Evolutionary conservation across 2,113 vertebrate species (phyloP).

Genomic region (Aegithalos caudatus): DNA sequence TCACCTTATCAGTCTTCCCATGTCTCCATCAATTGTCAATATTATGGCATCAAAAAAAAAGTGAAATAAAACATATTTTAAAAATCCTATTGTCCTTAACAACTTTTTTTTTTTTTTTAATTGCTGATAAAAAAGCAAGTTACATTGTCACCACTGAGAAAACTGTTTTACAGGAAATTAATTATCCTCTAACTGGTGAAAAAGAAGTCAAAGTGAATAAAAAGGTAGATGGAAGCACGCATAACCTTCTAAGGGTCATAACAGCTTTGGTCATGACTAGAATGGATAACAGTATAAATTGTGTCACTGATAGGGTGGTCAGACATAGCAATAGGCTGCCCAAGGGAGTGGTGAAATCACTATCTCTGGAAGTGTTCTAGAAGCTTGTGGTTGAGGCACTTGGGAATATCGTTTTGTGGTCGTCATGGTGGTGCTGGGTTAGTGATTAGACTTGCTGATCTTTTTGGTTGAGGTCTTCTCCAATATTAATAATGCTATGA

Average conservation of each 20-base stretch:
- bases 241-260: neutral
- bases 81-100: neutral
- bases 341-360: neutral
- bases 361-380: neutral
- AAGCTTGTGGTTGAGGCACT: neutral
- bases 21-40: too few species aligned
- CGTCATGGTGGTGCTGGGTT: accelerated
- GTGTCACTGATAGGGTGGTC: neutral
- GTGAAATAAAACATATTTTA: neutral
- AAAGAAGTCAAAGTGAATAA: neutral
- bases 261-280: neutral
- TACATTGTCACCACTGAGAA: neutral
- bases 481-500: neutral
- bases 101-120: neutral
- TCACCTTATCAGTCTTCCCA: too few species aligned
- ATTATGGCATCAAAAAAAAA: neutral
- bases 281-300: neutral
- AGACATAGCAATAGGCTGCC: neutral
- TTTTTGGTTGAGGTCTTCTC: neutral
- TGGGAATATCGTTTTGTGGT: neutral
- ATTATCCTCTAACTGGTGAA: neutral
- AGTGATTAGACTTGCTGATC: neutral
- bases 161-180: neutral
- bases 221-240: neutral
- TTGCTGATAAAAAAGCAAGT: neutral